These are phyloP conservation scores for Saimiri boliviensis DNA, from an alignment of 2,113 vertebrate genomes.

Conservation along the genomic window DNA sequence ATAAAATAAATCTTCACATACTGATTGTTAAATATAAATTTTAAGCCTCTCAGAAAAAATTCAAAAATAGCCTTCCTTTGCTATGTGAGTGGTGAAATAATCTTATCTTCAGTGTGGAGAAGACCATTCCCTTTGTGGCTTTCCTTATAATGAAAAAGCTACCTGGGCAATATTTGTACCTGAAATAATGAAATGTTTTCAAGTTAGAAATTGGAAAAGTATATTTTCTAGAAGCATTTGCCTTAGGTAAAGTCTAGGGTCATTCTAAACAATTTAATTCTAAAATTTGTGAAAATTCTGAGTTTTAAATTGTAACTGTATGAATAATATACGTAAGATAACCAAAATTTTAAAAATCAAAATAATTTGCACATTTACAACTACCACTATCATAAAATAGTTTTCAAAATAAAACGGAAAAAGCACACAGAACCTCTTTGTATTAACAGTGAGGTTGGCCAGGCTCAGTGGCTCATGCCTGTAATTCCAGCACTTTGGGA, in stretches of 20 bases:
- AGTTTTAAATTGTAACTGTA: constrained; percentile 48
- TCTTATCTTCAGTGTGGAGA: background rate
- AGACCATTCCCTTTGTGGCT: background rate
- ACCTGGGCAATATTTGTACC: background rate
- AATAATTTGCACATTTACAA: constrained; percentile 15
- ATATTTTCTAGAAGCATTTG: constrained; percentile 43
- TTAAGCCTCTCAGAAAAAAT: constrained; percentile 39
- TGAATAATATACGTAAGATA: background rate
- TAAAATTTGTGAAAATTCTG: constrained; percentile 52
- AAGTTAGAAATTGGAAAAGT: constrained; percentile 47
- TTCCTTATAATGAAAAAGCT: constrained; percentile 49
- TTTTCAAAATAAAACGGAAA: constrained; percentile 8
- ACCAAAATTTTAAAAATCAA: background rate
- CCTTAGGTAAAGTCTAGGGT: constrained; percentile 18
- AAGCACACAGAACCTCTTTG: background rate
- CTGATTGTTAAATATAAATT: constrained; percentile 32
- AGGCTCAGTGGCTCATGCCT: too few relatives aligned
- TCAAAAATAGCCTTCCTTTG: constrained; percentile 24
- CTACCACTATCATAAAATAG: background rate
- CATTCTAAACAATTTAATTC: constrained; percentile 54
- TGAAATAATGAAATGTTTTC: constrained; percentile 38
- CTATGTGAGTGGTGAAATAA: constrained; percentile 21
- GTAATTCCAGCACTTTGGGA: too few relatives aligned
- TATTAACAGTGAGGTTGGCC: background rate
- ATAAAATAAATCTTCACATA: constrained; percentile 48